Base-by-base conservation (phyloP, 2,888 invertebrate species). In the Pseudolycoriella hygida region DNA sequence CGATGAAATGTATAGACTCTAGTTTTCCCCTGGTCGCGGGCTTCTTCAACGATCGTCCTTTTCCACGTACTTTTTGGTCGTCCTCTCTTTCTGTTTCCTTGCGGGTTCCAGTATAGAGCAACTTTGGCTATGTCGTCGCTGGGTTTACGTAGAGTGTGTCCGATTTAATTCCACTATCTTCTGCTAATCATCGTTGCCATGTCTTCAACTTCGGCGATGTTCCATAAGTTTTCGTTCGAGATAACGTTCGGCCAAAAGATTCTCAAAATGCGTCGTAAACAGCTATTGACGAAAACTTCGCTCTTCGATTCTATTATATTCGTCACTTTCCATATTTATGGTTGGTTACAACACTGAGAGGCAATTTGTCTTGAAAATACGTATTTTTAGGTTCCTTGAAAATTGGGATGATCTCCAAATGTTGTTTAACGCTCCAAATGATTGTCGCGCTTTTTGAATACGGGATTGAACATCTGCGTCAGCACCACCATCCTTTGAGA, bases 361-460 rank as follows among this genome's bases (percentile, higher is more conserved):
- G 11, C 34, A 34, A 12, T 34, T 34, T 34, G 15, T 34, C 34
- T 34, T 34, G 15, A 34, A 34, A 5, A 34, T 34, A 14, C 34
- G 12, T 8, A 14, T 34, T 12, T 34, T 34, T 12, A 34, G 34
- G 34, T 34, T 34, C 15, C 34, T 34, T 34, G 34, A 34, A 34
- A 34, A 8, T 34, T 34, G 34, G 5, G 34, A 34, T 14, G 34
- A 12, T 14, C 34, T 34, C 12, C 34, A 12, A 12, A 34, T 14
- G 34, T 10, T 34, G n/a, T n/a, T n/a, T n/a, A n/a, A n/a, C n/a
- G n/a, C 34, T 34, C 34, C 34, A 34, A 34, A 34, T 34, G 34
- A 34, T 14, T 34, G 34, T 34, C 34, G 34, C 15, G 34, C 34
- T 12, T 34, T 34, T 34, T 34, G 34, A 12, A 34, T 34, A 4